A percentile compares a stretch with the other conserved stretches of the same genome.
phyloP scores from a whole-genome alignment of 2,797 vertebrate genomes.

The Lates japonicus region DNA sequence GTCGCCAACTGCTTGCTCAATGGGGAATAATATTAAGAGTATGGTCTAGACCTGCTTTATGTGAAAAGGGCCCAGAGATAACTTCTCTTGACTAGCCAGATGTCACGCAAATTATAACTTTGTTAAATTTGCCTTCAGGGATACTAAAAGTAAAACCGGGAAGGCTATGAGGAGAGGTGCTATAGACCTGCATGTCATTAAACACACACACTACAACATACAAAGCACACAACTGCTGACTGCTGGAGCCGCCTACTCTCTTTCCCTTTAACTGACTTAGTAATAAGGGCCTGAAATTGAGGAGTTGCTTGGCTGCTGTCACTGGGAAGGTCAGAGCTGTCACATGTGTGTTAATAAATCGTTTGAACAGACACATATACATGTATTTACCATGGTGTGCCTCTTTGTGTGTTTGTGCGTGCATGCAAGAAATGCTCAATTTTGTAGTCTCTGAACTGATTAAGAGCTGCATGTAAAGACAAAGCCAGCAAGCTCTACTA shows the following conservation, averaged over 20 bases:
- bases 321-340: conserved; percentile 73
- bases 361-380: not conserved
- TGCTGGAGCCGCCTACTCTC: conserved; percentile 8
- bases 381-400: not conserved
- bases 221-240: conserved; percentile 2
- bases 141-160: conserved; percentile 2
- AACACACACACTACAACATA: not conserved
- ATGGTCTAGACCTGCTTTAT: too few species aligned
- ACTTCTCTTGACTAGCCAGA: not conserved
- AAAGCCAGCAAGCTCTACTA: not conserved
- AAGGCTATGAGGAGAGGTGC: not conserved
- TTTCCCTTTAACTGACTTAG: conserved; percentile 42
- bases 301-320: conserved; percentile 40
- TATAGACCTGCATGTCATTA: conserved; percentile 29
- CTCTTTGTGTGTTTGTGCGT: conserved; percentile 1
- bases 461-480: not conserved
- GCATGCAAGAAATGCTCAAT: not conserved
- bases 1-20: too few species aligned
- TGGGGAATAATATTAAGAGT: too few species aligned
- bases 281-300: conserved; percentile 39
- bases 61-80: too few species aligned
- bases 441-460: conserved; percentile 21
- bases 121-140: not conserved
- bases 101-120: not conserved
- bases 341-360: conserved; percentile 17